Evolutionary conservation across 1,140 invertebrate species (phyloP), one percentile per base, ranked within the genome.

Genomic region (Campoletis sonorensis): DNA sequence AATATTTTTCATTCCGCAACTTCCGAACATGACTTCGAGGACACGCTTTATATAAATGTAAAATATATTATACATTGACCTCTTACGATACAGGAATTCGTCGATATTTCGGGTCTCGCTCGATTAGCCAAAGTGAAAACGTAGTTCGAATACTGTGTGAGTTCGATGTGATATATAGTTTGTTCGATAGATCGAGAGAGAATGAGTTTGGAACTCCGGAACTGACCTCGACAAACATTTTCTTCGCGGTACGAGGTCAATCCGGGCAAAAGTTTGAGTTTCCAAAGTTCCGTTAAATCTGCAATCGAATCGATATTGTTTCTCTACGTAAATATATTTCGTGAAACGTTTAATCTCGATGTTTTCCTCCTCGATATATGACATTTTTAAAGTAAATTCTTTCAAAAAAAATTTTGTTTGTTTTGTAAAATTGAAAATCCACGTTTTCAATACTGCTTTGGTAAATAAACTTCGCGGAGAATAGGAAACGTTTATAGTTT

Each of bases 71-170:
- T 45, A 8, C 40, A 45, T 45, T 45, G 40, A 45, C 40, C 40
- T 45, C 40, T 45, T 45, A 13, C 40, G 40, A 45, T 45, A 45
- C 40, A 45, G 40, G 40, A 45, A n/a, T 51, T 76, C 51, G 51
- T 64, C 75, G 75, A 64, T 77, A 77, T 77, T 64, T 40, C 30
- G 54, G 45, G 54, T 64, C 27, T 15, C 75, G 75, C 30, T 77
- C 75, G 75, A 77, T 77, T 64, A 77, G 54, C 75, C 54, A 30
- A 76, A 30, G 72, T 26, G 71, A 73, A 73, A 73, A 37, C 15
- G 71, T 49, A 67, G 23, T 15, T 67, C 61, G 26, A 26, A 67
- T 23, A 15, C 61, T 45, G 8, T 1, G 40, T 10, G 23, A 67
- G 4, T 67, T 11, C 61, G 23, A 27, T 11, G 21, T 13, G 23